Evolutionary conservation across 2,797 vertebrate genomes (phyloP), one percentile per base, ranked within the genome.

Genomic region (Spinibarbus caldwelli): DNA sequence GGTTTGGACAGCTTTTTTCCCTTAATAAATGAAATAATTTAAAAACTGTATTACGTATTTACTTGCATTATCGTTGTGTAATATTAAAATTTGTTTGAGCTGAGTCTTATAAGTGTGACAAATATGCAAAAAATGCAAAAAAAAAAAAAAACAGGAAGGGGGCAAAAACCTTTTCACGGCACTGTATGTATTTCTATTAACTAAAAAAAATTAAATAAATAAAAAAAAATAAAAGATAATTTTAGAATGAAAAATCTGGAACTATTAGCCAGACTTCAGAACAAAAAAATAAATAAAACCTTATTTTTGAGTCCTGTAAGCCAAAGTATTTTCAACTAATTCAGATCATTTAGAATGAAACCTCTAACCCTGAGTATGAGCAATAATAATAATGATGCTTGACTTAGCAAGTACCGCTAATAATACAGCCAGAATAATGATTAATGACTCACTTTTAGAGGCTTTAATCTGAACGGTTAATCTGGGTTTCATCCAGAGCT

Each of bases 371-470:
- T 2, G 41, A 31, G 66, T 5, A 26, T 14, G n/a, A 57, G 38
- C 8, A 26, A 4, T 75, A 75, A 75, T 64, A 62, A 17, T 49
- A 47, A 10, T 36, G 0, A 49, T 64, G 67, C n/a, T 81, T 81
- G 34, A 66, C 29, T 67, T 80, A 49, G 26, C 78, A 34, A 79
- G 43, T 12, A 36, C 29, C 7, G 5, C 57, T 49, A 26, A 66
- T 83, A 49, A 38, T 76, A 17, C 59, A 52, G 29, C 71, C 82
- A 83, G 11, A 83, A 36, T n/a, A 75, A 66, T 83, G 71, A 83
- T 83, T 26, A 66, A 83, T 76, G 72, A 67, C 45, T 76, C 23
- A 26, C 57, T 77, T 23, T 64, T 77, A 9, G n/a, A 62, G 23
- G 41, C 57, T 64, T 52, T 38, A 38, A 52, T 83, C 34, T 83